A percentile compares a stretch with the other conserved stretches of the same genome.
phyloP scores from a whole-genome alignment of 1,140 invertebrate genomes.

The Amyelois transitella region DNA sequence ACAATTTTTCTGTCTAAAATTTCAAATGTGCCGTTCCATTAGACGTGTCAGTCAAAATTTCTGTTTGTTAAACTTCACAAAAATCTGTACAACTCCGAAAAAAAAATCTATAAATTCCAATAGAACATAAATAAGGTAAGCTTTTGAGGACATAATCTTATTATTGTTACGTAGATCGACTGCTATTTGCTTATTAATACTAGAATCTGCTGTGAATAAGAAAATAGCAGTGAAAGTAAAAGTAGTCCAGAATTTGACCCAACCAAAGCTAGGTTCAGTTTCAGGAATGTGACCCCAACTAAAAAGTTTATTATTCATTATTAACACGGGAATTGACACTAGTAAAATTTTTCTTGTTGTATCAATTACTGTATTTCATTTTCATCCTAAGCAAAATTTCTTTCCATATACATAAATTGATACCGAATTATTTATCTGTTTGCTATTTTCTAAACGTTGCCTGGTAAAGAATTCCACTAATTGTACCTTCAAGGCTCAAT shows the following conservation, averaged over 20 bases:
- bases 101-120: neutral
- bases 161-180: neutral
- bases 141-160: neutral
- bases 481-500: no score
- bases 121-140: neutral
- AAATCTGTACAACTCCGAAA: neutral
- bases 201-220: no score
- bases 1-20: neutral
- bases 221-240: neutral
- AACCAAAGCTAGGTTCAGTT: no score
- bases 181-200: no score
- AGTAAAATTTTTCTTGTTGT: neutral
- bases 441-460: no score
- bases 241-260: no score
- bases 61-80: neutral
- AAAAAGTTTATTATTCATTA: no score
- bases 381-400: no score
- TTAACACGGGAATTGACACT: neutral
- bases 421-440: no score
- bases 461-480: no score
- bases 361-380: no score
- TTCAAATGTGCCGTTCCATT: slow-evolving; percentile 14
- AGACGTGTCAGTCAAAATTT: slow-evolving; percentile 23
- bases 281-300: slow-evolving; percentile 19
- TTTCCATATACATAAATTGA: no score